These are phyloP conservation scores for Sepiola atlantica DNA, from an alignment of 2,888 invertebrate species.

Conservation along the genomic window DNA sequence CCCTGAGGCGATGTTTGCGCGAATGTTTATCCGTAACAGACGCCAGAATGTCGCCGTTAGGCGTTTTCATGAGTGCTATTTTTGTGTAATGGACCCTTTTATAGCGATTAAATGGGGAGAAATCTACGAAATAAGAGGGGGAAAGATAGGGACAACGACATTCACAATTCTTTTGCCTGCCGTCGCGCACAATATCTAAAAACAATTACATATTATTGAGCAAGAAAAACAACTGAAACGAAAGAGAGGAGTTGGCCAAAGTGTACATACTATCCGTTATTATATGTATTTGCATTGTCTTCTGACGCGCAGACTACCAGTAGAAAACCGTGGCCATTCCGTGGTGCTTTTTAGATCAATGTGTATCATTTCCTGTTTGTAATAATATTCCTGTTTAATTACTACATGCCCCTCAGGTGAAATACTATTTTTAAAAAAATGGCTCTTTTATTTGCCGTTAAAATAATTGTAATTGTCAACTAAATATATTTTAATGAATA, in stretches of 20 bases:
- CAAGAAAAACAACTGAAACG: background rate
- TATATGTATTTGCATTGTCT: no score
- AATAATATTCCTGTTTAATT: no score
- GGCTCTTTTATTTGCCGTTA: no score
- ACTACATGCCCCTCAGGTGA: no score
- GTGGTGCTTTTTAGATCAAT: no score
- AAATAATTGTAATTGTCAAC: no score
- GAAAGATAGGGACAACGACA: background rate
- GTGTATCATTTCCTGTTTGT: no score
- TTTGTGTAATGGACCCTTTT: conserved; percentile 2
- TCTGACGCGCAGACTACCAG: no score
- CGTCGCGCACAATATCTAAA: background rate
- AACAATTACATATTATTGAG: background rate
- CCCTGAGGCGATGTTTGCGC: background rate
- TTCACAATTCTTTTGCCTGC: background rate
- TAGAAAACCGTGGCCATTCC: no score
- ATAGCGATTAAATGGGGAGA: background rate
- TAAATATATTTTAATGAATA: no score
- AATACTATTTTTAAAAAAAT: no score
- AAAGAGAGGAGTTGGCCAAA: background rate
- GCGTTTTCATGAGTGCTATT: background rate
- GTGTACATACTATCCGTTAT: no score
- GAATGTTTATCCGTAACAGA: background rate
- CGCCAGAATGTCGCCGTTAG: background rate
- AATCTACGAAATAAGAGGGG: background rate